Base-by-base conservation (phyloP, 1,140 invertebrate species). In the Zaprionus nigranus region DNA sequence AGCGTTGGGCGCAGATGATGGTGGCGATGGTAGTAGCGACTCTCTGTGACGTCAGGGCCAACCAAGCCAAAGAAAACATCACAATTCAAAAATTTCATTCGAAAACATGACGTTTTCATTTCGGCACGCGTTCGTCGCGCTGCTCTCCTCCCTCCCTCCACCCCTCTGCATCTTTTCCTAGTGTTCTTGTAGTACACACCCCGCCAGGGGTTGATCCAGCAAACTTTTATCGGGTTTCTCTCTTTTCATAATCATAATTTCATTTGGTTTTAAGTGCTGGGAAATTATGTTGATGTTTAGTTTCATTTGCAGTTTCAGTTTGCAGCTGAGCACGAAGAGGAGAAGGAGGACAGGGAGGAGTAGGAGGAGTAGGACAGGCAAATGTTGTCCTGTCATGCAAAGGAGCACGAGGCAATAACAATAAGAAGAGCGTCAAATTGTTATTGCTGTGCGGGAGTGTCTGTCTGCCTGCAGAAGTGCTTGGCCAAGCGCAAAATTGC, bases 11-110 rank as follows among this genome's bases (percentile, higher is more conserved):
- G 40, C 84, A 83, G 81, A 88, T 83, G 83, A 87, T 88, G 84
- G 74, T 63, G 30, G 15, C 15, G 81, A 88, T 83, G 83, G 88
- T 88, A 81, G 74, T 63, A 9, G 15, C 15, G 46, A 34, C 30
- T 51, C 46, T n/a, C n/a, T 40, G 56, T 74, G 75, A 70, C 51
- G 71, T 72, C 69, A 72, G 59, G 57, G 15, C 56, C 20, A 70
- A 46, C 62, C 28, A 30, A 66, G 72, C 75, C 76, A 81, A 75
- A 79, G 68, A 67, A 78, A 86, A 86, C 83, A 86, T 83, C 84
- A 88, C 90, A 88, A 88, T 88, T 88, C 84, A 88, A 90, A 88
- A 88, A 90, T 78, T 85, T 90, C 81, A 88, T 88, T 90, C 85
- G 75, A 88, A 88, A 88, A 90, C 84, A 88, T 88, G 84, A 88